Base-by-base conservation (phyloP, 2,888 invertebrate species). In the Seira ritae region DNA sequence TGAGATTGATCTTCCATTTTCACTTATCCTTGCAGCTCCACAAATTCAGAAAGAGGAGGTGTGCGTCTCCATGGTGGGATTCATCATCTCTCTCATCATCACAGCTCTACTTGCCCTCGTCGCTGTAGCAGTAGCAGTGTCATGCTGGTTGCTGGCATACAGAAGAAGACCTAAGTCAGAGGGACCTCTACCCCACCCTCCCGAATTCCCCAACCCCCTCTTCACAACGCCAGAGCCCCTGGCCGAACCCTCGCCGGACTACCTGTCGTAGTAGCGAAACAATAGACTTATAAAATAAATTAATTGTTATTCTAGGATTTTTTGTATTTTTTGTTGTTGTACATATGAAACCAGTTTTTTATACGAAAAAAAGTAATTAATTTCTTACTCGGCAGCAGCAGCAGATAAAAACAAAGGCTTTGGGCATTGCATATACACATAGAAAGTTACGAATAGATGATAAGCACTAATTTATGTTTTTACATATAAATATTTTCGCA, bases 101-200 rank as follows among this genome's bases (percentile, higher is more conserved):
- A 98, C 97, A 87, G 97, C 97, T 71, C 93, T 97, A 85, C 92
- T 98, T 90, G 97, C 97, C 81, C 92, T 98, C 87, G 97, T 97
- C 83, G 97, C 97, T 80, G 97, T 98, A 80, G 97, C 97, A 31
- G 96, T 97, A 72, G 97, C 97, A 80, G 97, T 97, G 81, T 97
- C 97, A 85, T 97, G 97, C 91, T 98, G 97, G 97, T 93, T 97
- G 87, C 96, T 97, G 94, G 97, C 97, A 89, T 97, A 97, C 92
- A 92, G 97, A 88, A 94, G 97, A 89, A 94, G 96, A 90, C 96
- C 97, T 74, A 96, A 96, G 90, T 94, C 95, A 73, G 94, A 96
- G 86, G 97, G 97, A 60, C 97, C 97, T 68, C 93, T 97, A 90
- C 97, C 97, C 88, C 97, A 97, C 92, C 97, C 97, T 89, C 96